phyloP scores from a whole-genome alignment of 2,888 invertebrate species.

The Coleophora flavipennella region DNA sequence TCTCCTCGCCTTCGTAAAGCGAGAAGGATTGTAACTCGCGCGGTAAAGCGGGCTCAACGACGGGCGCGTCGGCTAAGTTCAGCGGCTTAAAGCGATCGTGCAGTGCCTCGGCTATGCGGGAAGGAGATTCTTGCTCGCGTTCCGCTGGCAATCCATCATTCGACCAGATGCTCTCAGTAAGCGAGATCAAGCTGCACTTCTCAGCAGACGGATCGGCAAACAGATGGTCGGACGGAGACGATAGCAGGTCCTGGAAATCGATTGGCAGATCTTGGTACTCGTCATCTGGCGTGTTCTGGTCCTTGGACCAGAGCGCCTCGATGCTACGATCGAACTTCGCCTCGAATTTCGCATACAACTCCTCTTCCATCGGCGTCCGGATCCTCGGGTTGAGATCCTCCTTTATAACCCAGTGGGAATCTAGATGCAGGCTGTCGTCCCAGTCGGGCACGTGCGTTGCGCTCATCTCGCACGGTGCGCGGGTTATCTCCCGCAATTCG shows the following conservation, averaged over 20 bases:
- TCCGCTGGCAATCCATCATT: slow-evolving; percentile 26
- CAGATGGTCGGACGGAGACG: slow-evolving; percentile 70
- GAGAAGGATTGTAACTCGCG: slow-evolving; percentile 38
- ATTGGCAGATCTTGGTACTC: slow-evolving; percentile 75
- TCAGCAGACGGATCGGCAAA: slow-evolving; percentile 54
- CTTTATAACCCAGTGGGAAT: slow-evolving; percentile 43
- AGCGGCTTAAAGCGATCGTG: slow-evolving; percentile 42
- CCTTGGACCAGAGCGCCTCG: slow-evolving; percentile 77
- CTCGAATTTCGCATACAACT: slow-evolving; percentile 73
- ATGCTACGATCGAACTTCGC: slow-evolving; percentile 79
- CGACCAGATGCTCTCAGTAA: slow-evolving; percentile 51
- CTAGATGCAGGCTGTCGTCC: slow-evolving; percentile 46
- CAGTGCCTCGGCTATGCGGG: slow-evolving; percentile 32
- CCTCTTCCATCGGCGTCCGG: slow-evolving; percentile 55
- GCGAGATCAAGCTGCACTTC: slow-evolving; percentile 42
- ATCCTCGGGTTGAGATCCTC: slow-evolving; percentile 41
- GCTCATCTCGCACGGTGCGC: slow-evolving; percentile 32
- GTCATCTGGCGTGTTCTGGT: slow-evolving; percentile 64
- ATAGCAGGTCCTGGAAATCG: slow-evolving; percentile 72
- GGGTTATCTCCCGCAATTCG: slow-evolving; percentile 39
- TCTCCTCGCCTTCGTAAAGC: slow-evolving; percentile 47
- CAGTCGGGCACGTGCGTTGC: slow-evolving; percentile 42
- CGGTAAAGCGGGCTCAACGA: slow-evolving; percentile 28
- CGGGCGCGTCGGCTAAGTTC: slow-evolving; percentile 29
- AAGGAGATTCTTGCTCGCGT: slow-evolving; percentile 25